These are phyloP conservation scores for Maccullochella peelii DNA, from an alignment of 2,113 vertebrate genomes.

Conservation along the genomic window DNA sequence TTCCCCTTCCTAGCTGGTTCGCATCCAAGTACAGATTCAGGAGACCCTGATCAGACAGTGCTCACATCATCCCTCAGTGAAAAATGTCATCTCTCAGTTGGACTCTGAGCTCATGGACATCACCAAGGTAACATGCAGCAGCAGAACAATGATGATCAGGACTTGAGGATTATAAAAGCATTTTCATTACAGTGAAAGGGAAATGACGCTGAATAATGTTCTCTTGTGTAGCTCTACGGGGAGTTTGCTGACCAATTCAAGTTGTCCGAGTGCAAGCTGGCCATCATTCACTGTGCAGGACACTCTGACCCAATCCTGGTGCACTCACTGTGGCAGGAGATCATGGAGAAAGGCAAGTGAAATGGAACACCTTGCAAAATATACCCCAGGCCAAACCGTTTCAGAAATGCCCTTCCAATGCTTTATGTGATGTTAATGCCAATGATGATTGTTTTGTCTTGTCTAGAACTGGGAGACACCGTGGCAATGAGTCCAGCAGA, in stretches of 20 bases:
- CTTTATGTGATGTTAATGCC: neutral
- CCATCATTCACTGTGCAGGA: conserved; percentile 96
- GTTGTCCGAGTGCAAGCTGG: conserved; percentile 96
- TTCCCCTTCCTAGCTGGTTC: conserved; percentile 87
- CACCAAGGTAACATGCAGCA: conserved; percentile 89
- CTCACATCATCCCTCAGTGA: conserved; percentile 93
- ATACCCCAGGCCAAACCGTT: neutral
- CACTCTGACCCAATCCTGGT: conserved; percentile 96
- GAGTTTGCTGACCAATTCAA: conserved; percentile 97
- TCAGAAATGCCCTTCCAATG: neutral
- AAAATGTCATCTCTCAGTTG: conserved; percentile 91
- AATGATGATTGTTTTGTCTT: conserved; percentile 19
- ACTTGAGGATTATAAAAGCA: neutral
- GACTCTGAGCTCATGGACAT: conserved; percentile 98
- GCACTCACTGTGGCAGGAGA: conserved; percentile 96
- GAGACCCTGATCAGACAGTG: conserved; percentile 91
- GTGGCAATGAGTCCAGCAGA: conserved; percentile 89
- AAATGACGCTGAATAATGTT: neutral
- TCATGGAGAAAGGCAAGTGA: conserved; percentile 92
- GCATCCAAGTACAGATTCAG: conserved; percentile 98
- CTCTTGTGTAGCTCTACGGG: conserved; percentile 89
- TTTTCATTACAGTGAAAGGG: neutral
- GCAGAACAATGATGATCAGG: neutral
- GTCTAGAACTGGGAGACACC: conserved; percentile 90
- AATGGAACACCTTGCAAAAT: neutral